phyloP scores from a whole-genome alignment of 2,888 invertebrate genomes.

The Euphydryas editha region DNA sequence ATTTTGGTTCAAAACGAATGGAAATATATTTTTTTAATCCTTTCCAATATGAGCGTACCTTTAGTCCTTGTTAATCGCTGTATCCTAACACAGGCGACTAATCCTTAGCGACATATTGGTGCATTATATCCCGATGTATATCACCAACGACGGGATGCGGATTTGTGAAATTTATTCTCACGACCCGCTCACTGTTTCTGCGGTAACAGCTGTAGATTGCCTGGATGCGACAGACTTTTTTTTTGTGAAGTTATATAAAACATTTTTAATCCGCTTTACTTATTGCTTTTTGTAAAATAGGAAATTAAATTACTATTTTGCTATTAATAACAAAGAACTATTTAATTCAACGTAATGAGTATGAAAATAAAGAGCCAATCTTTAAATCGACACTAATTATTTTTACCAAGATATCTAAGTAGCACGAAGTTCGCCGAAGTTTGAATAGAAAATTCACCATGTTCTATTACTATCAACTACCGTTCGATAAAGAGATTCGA shows the following conservation, averaged over 20 bases:
- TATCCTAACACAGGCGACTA: slow-evolving; percentile 49
- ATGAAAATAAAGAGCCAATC: too few relatives aligned
- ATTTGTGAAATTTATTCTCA: slow-evolving; percentile 74
- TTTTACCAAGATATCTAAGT: too few relatives aligned
- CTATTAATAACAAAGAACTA: too few relatives aligned
- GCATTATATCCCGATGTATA: slow-evolving; percentile 69
- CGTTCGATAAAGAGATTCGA: too few relatives aligned
- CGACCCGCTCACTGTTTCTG: slow-evolving; percentile 51
- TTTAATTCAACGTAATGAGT: too few relatives aligned
- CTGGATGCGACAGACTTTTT: slow-evolving; percentile 21
- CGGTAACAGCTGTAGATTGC: slow-evolving; percentile 24
- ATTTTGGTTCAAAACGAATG: background rate
- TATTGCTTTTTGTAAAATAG: background rate
- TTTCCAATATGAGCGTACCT: background rate
- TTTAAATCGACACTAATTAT: too few relatives aligned
- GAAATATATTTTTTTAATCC: slow-evolving; percentile 2
- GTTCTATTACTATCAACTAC: too few relatives aligned
- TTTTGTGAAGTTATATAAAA: slow-evolving; percentile 28
- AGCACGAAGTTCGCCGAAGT: too few relatives aligned
- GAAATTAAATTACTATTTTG: too few relatives aligned
- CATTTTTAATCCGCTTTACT: background rate
- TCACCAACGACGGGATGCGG: slow-evolving; percentile 65
- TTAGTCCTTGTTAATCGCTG: slow-evolving; percentile 50
- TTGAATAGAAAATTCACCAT: too few relatives aligned
- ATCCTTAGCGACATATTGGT: slow-evolving; percentile 69